Base-by-base conservation (phyloP, 2,888 invertebrate species). In the Lissocephala sabroskyi region DNA sequence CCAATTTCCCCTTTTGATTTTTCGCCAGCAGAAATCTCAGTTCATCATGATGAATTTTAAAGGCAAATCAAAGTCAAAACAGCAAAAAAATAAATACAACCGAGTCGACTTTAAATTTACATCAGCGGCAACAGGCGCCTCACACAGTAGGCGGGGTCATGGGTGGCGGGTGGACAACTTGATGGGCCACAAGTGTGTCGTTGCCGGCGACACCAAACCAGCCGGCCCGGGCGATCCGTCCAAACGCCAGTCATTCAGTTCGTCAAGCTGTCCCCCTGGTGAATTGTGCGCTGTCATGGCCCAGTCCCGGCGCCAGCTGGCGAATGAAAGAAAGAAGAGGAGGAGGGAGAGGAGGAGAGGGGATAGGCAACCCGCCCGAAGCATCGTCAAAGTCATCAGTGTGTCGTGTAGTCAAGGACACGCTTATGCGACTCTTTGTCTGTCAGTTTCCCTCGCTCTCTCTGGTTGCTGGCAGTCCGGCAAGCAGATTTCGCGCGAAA, bases 141-240 rank as follows among this genome's bases (percentile, higher is more conserved):
- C n/a, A n/a, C n/a, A n/a, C n/a, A n/a, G n/a, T n/a, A n/a, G n/a
- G n/a, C n/a, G n/a, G n/a, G n/a, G n/a, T n/a, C n/a, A n/a, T n/a
- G 23, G 23, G 3, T 23, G 23, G 3, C 23, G 7, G 7, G 23
- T 7, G 3, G 41, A 45, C 29, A 42, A 53, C 49, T 59, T 64
- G 59, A 70, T 74, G 70, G 52, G 71, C 65, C 73, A 68, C 71
- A 71, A 71, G 68, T 71, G 68, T 68, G 67, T 53, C 58, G 48
- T 57, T 11, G 40, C 58, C 43, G 57, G 59, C 65, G 57, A 57
- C 58, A 63, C 62, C 65, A 49, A 10, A 1, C 1, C 30, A 32
- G 6, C n/a, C 23, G 4, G 23, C 23, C 23, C 3, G 23, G 23
- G 7, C 23, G n/a, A 23, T 3, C 23, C 3, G 7, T 5, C 23